These are phyloP conservation scores for Panthera tigris DNA, from an alignment of 2,113 vertebrate species.

Conservation along the genomic window DNA sequence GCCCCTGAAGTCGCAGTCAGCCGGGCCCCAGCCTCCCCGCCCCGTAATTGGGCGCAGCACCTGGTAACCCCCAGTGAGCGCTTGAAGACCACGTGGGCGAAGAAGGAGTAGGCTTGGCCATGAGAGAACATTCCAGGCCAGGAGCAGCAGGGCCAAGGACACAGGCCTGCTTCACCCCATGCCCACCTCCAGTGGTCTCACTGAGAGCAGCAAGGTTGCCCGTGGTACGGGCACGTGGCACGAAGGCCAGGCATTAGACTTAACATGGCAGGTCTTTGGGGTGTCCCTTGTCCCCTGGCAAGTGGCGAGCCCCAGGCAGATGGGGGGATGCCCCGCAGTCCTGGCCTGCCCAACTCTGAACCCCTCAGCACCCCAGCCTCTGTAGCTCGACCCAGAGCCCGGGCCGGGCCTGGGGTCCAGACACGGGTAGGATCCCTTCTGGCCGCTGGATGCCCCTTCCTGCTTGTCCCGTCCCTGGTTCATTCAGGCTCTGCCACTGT, in stretches of 20 bases:
- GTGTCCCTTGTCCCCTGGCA: neutral
- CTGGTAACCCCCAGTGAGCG: neutral
- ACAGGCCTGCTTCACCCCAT: neutral
- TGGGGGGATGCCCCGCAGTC: no score
- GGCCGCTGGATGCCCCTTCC: neutral
- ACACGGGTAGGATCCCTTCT: neutral
- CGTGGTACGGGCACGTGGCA: neutral
- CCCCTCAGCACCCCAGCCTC: neutral
- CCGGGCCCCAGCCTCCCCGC: accelerated
- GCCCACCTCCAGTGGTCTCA: neutral
- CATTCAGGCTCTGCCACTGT: neutral
- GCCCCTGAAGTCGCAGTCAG: neutral
- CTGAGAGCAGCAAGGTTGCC: neutral
- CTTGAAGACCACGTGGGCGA: neutral
- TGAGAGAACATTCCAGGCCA: neutral
- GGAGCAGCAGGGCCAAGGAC: neutral
- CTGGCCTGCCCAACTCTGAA: neutral
- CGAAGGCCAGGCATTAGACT: neutral
- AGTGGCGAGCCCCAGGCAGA: neutral
- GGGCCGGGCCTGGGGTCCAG: neutral
- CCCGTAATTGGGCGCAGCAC: neutral
- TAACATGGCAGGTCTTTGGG: neutral
- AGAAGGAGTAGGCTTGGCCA: neutral
- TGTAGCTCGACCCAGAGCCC: neutral
- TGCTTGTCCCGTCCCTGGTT: no score